These are phyloP conservation scores for Antheraea assamensis DNA, from an alignment of 2,888 invertebrate species.

Conservation along the genomic window DNA sequence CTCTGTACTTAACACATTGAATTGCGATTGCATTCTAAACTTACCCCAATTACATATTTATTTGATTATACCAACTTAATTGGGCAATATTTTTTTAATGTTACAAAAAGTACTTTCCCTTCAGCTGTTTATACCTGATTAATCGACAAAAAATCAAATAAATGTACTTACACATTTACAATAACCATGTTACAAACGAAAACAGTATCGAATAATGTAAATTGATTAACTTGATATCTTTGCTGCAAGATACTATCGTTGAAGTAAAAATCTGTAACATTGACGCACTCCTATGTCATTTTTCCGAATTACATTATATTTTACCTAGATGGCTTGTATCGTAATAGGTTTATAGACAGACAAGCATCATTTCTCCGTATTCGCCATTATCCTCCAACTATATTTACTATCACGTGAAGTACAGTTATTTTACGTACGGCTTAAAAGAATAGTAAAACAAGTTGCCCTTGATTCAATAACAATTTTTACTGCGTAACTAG, in stretches of 20 bases:
- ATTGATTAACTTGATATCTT: neutral
- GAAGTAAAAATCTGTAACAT: neutral
- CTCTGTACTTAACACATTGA: constrained; percentile 12
- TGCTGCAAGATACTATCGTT: neutral
- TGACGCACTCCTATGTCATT: neutral
- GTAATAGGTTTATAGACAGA: neutral
- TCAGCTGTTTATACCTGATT: too few species aligned
- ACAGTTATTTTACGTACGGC: neutral
- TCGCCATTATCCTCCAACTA: neutral
- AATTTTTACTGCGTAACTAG: neutral
- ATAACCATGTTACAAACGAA: neutral
- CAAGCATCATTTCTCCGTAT: too few species aligned
- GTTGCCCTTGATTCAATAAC: neutral
- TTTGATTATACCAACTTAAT: neutral
- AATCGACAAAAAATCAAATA: too few species aligned
- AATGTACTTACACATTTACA: neutral
- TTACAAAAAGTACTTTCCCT: too few species aligned
- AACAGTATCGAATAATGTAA: neutral
- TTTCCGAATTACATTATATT: neutral
- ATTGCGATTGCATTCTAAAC: neutral
- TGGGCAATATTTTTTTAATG: too few species aligned
- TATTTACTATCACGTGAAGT: neutral
- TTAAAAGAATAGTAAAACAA: neutral
- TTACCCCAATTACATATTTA: neutral
- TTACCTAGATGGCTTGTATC: neutral